Base-by-base conservation (phyloP, 2,113 vertebrate genomes). In the Notothenia coriiceps region DNA sequence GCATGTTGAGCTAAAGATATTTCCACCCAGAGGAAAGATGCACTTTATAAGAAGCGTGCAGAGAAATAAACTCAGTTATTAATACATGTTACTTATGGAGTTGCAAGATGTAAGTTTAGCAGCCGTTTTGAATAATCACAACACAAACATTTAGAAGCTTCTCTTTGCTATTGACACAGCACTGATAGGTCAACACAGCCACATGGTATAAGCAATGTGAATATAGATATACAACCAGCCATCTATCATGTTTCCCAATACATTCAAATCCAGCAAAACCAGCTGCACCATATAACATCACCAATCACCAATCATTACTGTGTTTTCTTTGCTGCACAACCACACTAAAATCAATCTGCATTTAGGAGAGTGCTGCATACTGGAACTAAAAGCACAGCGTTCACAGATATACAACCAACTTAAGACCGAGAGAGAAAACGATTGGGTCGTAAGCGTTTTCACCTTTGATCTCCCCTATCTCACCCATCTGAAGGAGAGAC, bases 381-480 rank as follows among this genome's bases (percentile, higher is more conserved):
- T 29, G 64, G 9, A 72, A 62, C 63, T 29, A 5, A 46, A 68
- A 46, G 11, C 18, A 10, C 43, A 52, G 60, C 80, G 54, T 77
- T 54, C 18, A 29, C 66, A 2, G 9, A 76, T 68, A 10, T 0
- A 81, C 29, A 20, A 44, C 56, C 66, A 68, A 55, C 14, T 20
- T 49, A 47, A 82, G 64, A 55, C 29, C n/a, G 51, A n/a, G 46
- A 67, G 56, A 59, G 3, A 47, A 57, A 63, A 66, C 51, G 56
- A 62, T 12, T 51, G 51, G 15, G 20, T 7, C 64, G 25, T 55
- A 67, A 84, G 62, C 7, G 20, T 62, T 70, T 82, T 78, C 63
- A 71, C 76, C 72, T 77, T 63, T 84, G 77, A 85, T 75, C 77
- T 57, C 33, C 5, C 60, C 69, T 72, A 81, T 79, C 62, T 25